Base-by-base conservation (phyloP, 1,140 invertebrate species). In the Bombus pyrosoma region DNA sequence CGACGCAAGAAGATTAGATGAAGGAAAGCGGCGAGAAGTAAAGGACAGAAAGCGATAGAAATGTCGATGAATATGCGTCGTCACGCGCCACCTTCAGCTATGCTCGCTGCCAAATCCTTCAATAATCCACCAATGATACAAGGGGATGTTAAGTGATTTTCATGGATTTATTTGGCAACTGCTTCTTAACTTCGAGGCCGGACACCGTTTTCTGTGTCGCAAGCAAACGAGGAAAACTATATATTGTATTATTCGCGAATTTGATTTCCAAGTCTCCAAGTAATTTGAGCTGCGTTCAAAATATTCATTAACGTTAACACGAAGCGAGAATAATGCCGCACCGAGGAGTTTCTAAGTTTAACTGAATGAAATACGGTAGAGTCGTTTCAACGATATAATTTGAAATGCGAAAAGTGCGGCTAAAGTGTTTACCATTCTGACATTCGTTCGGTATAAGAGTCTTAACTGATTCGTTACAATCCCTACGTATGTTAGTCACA, bases 61-160 rank as follows among this genome's bases (percentile, higher is more conserved):
- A 13, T 10, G n/a, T 28, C 43, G 73, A 75, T 87, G 72, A 85
- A 87, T 75, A 87, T 87, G 72, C 83, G 76, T 59, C 28, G 83
- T 87, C 86, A 87, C 86, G 86, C 57, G 73, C 62, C 47, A 53
- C 18, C 18, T 53, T 22, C 68, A 25, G 22, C 37, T 34, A 12
- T 18, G 18, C 47, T 22, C 41, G 77, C 18, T 81, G 41, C 28
- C 64, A 62, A 76, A 86, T 86, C 72, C 83, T 85, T 18, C 47
- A n/a, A 62, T 62, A 25, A n/a, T n/a, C 28, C 59, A n/a, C 59
- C 59, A n/a, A 13, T 28, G 59, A 62, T 28, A 62, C 59, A 13
- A 13, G 59, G 28, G 28, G 25, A 62, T 13, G 59, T 62, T n/a
- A n/a, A n/a, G 28, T n/a, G 59, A 28, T 28, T 62, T 25, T n/a